These are phyloP conservation scores for Cheilinus undulatus DNA, from an alignment of 2,113 vertebrate genomes.

Conservation along the genomic window DNA sequence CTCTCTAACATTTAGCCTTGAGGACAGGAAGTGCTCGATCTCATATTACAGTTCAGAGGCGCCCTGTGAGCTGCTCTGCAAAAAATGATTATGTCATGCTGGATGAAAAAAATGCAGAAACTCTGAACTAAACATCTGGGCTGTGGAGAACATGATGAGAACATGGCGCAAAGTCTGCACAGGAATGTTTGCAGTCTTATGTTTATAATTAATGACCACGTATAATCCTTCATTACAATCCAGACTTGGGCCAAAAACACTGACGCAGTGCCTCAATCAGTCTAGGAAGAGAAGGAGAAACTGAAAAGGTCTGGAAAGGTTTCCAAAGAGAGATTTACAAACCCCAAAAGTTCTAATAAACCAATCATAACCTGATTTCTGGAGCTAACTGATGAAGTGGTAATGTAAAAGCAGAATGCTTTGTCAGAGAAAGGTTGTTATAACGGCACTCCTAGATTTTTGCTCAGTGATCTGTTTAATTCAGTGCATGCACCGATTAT, in stretches of 20 bases:
- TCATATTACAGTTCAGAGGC: slow-evolving; percentile 38
- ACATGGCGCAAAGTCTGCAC: background rate
- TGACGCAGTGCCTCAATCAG: background rate
- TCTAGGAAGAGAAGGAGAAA: background rate
- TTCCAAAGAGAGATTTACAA: background rate
- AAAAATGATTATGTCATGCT: slow-evolving; percentile 16
- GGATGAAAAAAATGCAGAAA: background rate
- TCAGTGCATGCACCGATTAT: no score
- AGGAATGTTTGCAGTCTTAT: background rate
- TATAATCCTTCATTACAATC: background rate
- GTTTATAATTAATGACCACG: background rate
- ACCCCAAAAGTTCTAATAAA: background rate
- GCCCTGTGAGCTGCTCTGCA: background rate
- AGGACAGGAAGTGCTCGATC: slow-evolving; percentile 30
- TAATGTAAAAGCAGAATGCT: no score
- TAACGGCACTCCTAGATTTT: no score
- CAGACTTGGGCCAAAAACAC: background rate
- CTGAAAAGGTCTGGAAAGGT: background rate
- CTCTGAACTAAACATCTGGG: background rate
- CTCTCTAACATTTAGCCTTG: slow-evolving; percentile 9
- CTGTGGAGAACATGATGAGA: background rate
- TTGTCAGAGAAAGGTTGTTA: no score
- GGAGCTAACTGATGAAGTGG: no score
- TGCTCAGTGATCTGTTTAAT: no score
- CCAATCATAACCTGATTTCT: background rate